A percentile compares a stretch with the other conserved stretches of the same genome.
Evolutionary conservation across 2,797 vertebrate species (phyloP).

Genomic region (Orestias chungarensis): DNA sequence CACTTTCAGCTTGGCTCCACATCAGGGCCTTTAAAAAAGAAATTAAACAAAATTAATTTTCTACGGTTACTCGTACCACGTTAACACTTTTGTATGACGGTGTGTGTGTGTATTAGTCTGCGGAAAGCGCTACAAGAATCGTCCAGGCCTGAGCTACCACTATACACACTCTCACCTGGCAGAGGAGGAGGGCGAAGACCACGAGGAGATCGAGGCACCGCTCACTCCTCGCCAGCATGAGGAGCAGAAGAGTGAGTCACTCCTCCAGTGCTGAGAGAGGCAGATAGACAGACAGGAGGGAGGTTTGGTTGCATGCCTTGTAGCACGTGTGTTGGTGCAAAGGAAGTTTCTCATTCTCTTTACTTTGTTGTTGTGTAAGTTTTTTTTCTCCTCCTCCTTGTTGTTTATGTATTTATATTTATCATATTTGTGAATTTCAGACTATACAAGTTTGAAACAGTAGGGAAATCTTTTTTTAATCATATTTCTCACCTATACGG

Average conservation of each 20-base stretch:
- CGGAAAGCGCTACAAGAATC: slow-evolving; percentile 97
- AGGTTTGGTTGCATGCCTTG: slow-evolving; percentile 61
- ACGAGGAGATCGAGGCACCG: slow-evolving; percentile 91
- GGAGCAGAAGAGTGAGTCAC: slow-evolving; percentile 92
- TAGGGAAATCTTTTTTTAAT: slow-evolving; percentile 43
- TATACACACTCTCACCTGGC: slow-evolving; percentile 96
- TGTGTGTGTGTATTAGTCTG: slow-evolving; percentile 86
- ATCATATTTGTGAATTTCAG: slow-evolving; percentile 14
- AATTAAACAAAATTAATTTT: no score
- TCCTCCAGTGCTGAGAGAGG: slow-evolving; percentile 54
- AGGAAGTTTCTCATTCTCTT: slow-evolving; percentile 53
- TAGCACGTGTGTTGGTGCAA: slow-evolving; percentile 60
- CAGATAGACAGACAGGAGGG: slow-evolving; percentile 41
- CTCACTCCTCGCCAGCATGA: slow-evolving; percentile 90
- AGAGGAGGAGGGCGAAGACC: slow-evolving; percentile 96
- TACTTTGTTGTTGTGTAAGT: not conserved
- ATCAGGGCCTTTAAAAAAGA: slow-evolving; percentile 23
- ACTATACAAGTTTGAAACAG: slow-evolving; percentile 40
- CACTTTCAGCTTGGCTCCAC: slow-evolving; percentile 27
- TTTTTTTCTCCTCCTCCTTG: not conserved
- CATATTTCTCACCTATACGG: slow-evolving; percentile 2
- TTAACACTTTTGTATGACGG: slow-evolving; percentile 66
- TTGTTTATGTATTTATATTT: slow-evolving; percentile 44
- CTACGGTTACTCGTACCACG: slow-evolving; percentile 33
- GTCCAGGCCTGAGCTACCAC: slow-evolving; percentile 95